A percentile compares a stretch with the other conserved stretches of the same genome.
Conservation (phyloP, 92 coral and sea anemone species). For the Porites divaricata region DNA sequence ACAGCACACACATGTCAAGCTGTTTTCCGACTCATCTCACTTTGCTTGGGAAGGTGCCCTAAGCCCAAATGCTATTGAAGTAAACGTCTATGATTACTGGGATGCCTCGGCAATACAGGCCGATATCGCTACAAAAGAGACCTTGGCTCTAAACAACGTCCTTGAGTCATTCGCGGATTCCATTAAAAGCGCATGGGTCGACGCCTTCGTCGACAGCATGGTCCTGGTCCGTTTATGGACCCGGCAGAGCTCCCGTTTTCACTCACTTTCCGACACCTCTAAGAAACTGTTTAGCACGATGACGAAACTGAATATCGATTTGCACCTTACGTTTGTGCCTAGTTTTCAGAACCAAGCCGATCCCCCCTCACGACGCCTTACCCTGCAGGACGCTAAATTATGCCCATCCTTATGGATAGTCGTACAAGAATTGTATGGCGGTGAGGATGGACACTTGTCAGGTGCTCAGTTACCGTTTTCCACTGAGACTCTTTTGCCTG, state of each 20-base stretch:
- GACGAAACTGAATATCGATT: constrained; percentile 2
- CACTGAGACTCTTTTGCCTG: too few relatives aligned
- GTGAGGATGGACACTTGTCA: too few relatives aligned
- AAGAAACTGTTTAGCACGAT: constrained; percentile 26
- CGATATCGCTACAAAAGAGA: constrained; percentile 50
- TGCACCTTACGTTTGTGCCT: constrained; percentile 42
- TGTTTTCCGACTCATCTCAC: constrained; percentile 48
- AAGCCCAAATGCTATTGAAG: background rate
- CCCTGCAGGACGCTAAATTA: constrained; percentile 45
- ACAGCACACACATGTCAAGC: constrained; percentile 18
- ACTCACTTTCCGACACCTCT: constrained; percentile 26
- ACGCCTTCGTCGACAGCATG: constrained; percentile 44
- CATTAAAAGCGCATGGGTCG: constrained; percentile 58
- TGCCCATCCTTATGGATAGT: background rate
- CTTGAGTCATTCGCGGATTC: constrained; percentile 18
- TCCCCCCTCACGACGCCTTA: constrained; percentile 39
- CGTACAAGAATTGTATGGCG: too few relatives aligned
- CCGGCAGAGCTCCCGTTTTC: constrained; percentile 37
- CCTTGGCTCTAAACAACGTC: constrained; percentile 48
- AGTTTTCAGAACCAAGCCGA: constrained; percentile 46
- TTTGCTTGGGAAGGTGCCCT: constrained; percentile 13
- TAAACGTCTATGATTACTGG: constrained; percentile 44
- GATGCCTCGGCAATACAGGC: background rate
- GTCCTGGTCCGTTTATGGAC: constrained; percentile 17
- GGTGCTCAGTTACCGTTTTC: too few relatives aligned